Percentiles rank a stretch among this genome's conserved stretches.
Conservation (phyloP, 2,888 invertebrate genomes). For the Diplazon laetatorius region DNA sequence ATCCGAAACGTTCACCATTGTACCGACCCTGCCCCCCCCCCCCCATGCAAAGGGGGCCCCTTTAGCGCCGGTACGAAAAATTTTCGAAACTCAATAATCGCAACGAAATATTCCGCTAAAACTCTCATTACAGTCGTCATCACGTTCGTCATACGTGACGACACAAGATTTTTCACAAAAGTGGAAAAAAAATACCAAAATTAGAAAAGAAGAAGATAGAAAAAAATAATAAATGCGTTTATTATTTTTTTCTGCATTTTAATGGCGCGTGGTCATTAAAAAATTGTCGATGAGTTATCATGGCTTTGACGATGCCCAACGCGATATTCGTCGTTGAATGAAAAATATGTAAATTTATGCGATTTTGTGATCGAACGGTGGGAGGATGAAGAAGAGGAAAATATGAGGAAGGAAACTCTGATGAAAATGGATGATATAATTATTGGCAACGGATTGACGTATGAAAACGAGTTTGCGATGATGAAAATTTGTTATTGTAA, state of each 20-base stretch:
- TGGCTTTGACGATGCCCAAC: background rate
- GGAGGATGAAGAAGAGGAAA: background rate
- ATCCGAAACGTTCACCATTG: no score
- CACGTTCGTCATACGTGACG: constrained; percentile 74
- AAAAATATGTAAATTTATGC: constrained; percentile 20
- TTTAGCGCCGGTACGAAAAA: background rate
- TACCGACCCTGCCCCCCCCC: no score
- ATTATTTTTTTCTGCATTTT: constrained; percentile 5
- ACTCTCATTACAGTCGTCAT: constrained; percentile 70
- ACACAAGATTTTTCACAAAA: constrained; percentile 29
- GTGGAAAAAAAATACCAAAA: no score
- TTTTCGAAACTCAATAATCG: constrained; percentile 35
- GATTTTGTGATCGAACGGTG: background rate
- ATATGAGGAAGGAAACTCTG: no score
- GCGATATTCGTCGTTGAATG: background rate
- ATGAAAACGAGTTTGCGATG: background rate
- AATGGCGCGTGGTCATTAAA: constrained; percentile 1
- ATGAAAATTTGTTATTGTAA: background rate
- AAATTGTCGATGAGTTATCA: constrained; percentile 27
- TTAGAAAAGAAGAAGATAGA: no score
- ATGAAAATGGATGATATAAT: no score
- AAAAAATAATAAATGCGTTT: background rate
- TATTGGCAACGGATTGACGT: no score
- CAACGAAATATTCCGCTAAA: constrained; percentile 68
- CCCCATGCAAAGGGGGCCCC: no score